Percentiles rank a stretch among this genome's conserved stretches.
phyloP scores from a whole-genome alignment of 2,113 vertebrate species.

The Lampris megalopsis region DNA sequence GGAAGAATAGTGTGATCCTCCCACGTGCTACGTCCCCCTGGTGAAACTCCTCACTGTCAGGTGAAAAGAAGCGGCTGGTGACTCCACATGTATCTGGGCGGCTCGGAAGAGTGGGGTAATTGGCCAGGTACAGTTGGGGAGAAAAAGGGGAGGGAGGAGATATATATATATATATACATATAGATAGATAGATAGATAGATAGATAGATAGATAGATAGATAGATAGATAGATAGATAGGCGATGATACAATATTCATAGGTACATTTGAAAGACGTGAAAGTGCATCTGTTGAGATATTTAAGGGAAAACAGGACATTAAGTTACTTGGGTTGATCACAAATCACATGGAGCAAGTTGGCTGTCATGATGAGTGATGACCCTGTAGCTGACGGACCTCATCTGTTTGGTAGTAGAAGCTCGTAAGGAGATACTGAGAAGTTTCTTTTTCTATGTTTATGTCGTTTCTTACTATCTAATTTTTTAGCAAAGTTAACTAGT shows the following conservation, averaged over 20 bases:
- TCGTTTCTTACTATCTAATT: constrained; percentile 38
- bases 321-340: constrained; percentile 17
- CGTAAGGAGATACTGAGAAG: neutral
- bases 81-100: too few relatives aligned
- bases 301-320: neutral
- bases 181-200: too few relatives aligned
- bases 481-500: constrained; percentile 55
- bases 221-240: too few relatives aligned
- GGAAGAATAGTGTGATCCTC: too few relatives aligned
- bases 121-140: too few relatives aligned
- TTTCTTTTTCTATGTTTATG: constrained; percentile 27
- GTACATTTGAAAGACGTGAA: constrained; percentile 1
- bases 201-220: too few relatives aligned
- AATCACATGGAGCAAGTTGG: neutral
- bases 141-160: too few relatives aligned
- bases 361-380: constrained; percentile 2
- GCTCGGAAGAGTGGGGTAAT: too few relatives aligned
- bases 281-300: constrained; percentile 1
- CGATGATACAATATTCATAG: neutral
- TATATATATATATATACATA: too few relatives aligned
- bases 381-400: constrained; percentile 10
- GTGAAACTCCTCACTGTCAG: too few relatives aligned
- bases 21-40: too few relatives aligned
- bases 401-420: constrained; percentile 29
- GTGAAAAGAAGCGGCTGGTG: too few relatives aligned